Conservation (phyloP, 2,113 vertebrate species). For the Urocynchramus pylzowi region DNA sequence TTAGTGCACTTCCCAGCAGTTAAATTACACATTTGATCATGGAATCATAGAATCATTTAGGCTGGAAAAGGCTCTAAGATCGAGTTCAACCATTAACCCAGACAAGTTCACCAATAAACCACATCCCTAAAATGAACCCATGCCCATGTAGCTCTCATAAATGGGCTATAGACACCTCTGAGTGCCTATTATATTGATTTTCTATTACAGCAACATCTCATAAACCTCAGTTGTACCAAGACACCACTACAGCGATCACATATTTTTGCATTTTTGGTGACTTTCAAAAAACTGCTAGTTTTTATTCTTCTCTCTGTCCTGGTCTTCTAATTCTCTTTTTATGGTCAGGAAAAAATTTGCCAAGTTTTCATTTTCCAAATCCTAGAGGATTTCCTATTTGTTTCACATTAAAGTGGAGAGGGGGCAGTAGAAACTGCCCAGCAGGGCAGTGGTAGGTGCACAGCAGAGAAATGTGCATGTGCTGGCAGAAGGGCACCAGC, state of each 20-base stretch:
- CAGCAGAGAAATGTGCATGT: background rate
- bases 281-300: background rate
- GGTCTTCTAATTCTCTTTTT: background rate
- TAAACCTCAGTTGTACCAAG: background rate
- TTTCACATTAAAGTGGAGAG: background rate
- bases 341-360: background rate
- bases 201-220: background rate
- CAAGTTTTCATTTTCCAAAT: background rate
- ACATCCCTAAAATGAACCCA: background rate
- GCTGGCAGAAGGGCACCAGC: background rate
- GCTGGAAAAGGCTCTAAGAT: background rate
- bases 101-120: background rate
- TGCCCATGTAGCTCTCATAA: background rate
- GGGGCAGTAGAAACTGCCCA: background rate
- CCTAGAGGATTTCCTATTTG: background rate
- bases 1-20: background rate
- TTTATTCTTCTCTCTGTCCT: background rate
- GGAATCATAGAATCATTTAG: background rate
- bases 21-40: background rate
- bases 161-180: background rate
- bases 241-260: accelerated
- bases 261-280: background rate
- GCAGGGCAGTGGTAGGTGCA: background rate
- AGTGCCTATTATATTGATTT: background rate
- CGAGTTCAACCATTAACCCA: background rate